Base-by-base conservation (phyloP, 1,140 invertebrate genomes). In the Aleiodes sp. region DNA sequence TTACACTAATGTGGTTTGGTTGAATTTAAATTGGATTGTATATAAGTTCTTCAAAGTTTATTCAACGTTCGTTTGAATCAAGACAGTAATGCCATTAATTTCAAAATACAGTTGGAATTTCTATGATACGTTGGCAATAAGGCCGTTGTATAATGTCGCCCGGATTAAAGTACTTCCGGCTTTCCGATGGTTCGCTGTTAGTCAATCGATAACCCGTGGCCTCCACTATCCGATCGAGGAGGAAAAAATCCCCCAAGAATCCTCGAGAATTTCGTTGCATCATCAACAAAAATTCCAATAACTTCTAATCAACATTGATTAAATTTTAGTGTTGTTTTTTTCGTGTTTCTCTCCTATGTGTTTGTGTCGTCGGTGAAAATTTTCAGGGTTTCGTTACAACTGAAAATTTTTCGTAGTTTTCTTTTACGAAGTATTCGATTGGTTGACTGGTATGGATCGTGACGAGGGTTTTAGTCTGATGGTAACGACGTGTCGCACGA, bases 131-230 rank as follows among this genome's bases (percentile, higher is more conserved):
- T n/a, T 46, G 62, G 62, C 39, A 64, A 64, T 64, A 64, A 64
- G 62, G 62, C 62, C 39, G 41, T 46, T 26, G 62, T 64, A 52
- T 52, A 39, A 64, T 64, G 39, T 64, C 39, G 62, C 24, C 62
- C 62, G 43, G 62, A 64, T 64, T 64, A 35, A 64, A 21, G 39
- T 24, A 37, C 62, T 64, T 64, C 62, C 62, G 62, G 62, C 37
- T 64, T 64, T 64, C 62, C 62, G 62, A 37, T 43, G 62, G 37
- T 21, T 64, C 62, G 62, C 39, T 37, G 35, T 39, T 64, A 37
- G 62, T 16, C 21, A 46, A 46, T 28, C 46, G 46, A 52, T 52
- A 52, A 52, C 46, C 46, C 46, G 19, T 24, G 46, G 46, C 46
- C 46, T 52, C n/a, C n/a, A n/a, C n/a, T n/a, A n/a, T n/a, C n/a